Conservation (phyloP, 2,888 invertebrate species). For the Cacoxenus indagator region DNA sequence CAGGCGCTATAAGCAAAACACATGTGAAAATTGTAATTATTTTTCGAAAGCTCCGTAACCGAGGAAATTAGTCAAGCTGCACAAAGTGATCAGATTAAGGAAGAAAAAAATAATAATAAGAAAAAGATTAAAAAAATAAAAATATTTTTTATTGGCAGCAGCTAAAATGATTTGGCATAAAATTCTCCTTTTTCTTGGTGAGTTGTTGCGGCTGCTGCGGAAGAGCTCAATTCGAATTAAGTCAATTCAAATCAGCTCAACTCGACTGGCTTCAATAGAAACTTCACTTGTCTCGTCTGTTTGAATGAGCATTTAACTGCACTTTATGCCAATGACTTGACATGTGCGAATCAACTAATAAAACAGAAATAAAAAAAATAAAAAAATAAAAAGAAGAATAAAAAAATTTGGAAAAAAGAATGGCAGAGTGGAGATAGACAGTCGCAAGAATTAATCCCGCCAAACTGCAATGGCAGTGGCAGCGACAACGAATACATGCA, state of each 20-base stretch:
- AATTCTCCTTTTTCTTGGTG: constrained; percentile 32
- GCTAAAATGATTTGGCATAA: constrained; percentile 54
- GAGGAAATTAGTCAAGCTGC: not conserved
- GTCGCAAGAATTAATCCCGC: constrained; percentile 25
- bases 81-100: too few species aligned
- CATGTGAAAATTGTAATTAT: not conserved
- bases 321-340: constrained; percentile 65
- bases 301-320: constrained; percentile 55
- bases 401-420: constrained; percentile 42
- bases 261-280: not conserved
- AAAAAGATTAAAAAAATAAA: not conserved
- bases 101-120: not conserved
- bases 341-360: constrained; percentile 60
- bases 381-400: constrained; percentile 35
- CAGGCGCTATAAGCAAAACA: not conserved
- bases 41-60: not conserved
- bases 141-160: not conserved
- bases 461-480: constrained; percentile 15
- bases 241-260: too few species aligned
- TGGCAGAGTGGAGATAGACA: constrained; percentile 25
- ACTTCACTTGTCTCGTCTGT: constrained; percentile 27
- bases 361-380: constrained; percentile 11
- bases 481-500: too few species aligned
- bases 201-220: constrained; percentile 13
- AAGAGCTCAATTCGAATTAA: not conserved